These are phyloP conservation scores for Okamejei kenojei DNA, from an alignment of 2,797 vertebrate genomes.

Conservation along the genomic window DNA sequence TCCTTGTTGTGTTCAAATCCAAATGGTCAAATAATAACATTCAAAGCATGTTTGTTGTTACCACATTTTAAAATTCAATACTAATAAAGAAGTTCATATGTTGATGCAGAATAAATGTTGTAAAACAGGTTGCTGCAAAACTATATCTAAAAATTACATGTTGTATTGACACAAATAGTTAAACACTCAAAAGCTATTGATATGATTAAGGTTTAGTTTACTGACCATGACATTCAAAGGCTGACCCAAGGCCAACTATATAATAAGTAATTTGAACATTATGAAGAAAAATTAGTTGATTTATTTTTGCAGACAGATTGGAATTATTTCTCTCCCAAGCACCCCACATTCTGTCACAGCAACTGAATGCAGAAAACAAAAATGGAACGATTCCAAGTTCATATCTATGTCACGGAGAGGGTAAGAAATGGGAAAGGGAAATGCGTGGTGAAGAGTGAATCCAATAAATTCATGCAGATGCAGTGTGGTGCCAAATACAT, in stretches of 20 bases:
- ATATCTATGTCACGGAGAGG: neutral
- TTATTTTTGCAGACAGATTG: slow-evolving; percentile 38
- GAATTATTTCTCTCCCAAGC: neutral
- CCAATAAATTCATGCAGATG: slow-evolving; percentile 28
- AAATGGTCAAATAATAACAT: neutral
- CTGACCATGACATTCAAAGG: slow-evolving; percentile 63
- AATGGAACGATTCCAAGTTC: too few species aligned
- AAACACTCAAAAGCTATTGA: neutral
- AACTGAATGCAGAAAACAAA: neutral
- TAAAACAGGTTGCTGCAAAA: slow-evolving; percentile 15
- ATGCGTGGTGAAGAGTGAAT: neutral
- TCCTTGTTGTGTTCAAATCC: neutral
- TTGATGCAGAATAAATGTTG: neutral
- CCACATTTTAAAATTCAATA: neutral
- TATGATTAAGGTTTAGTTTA: slow-evolving; percentile 41
- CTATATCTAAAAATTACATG: neutral
- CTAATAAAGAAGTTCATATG: neutral
- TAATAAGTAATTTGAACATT: slow-evolving; percentile 47
- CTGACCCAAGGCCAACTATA: slow-evolving; percentile 61
- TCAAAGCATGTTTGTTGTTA: neutral
- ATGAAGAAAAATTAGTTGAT: slow-evolving; percentile 56
- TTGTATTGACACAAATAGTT: neutral
- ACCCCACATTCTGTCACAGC: slow-evolving; percentile 39
- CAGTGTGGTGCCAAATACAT: slow-evolving; percentile 16
- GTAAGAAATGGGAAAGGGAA: neutral